Evolutionary conservation across 2,888 invertebrate genomes (phyloP).

Genomic region (Leucozona laternaria): DNA sequence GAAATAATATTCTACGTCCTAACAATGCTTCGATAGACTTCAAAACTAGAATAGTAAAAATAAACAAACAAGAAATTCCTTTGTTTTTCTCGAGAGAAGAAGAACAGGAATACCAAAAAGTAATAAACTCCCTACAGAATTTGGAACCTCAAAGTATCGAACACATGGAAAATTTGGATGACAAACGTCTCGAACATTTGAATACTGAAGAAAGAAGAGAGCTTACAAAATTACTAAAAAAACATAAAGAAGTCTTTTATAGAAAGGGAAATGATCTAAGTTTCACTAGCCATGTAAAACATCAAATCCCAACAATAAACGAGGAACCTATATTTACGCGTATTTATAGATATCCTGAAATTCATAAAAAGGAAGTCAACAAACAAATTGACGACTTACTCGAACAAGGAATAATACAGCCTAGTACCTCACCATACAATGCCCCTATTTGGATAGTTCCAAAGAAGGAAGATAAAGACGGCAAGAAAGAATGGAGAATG

Average conservation of each 20-base stretch:
- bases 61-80: too few relatives aligned
- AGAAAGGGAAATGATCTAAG: constrained; percentile 15
- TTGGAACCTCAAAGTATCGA: not conserved
- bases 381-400: constrained; percentile 53
- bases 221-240: not conserved
- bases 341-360: constrained; percentile 24
- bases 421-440: constrained; percentile 35
- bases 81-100: not conserved
- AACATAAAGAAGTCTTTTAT: constrained; percentile 24
- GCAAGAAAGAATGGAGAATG: constrained; percentile 44
- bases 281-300: constrained; percentile 30
- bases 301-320: not conserved
- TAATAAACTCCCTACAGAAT: not conserved
- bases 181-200: not conserved
- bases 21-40: not conserved
- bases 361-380: constrained; percentile 30
- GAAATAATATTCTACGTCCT: constrained; percentile 12
- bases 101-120: constrained; percentile 9
- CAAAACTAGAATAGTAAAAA: not conserved
- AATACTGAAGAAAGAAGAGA: not conserved
- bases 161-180: not conserved
- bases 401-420: constrained; percentile 33
- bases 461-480: not conserved
- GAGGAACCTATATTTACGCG: constrained; percentile 14
- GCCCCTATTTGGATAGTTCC: constrained; percentile 34